Percentiles rank a stretch among this genome's conserved stretches.
Conservation (phyloP, 2,888 invertebrate genomes). For the Pediacus dermestoides region DNA sequence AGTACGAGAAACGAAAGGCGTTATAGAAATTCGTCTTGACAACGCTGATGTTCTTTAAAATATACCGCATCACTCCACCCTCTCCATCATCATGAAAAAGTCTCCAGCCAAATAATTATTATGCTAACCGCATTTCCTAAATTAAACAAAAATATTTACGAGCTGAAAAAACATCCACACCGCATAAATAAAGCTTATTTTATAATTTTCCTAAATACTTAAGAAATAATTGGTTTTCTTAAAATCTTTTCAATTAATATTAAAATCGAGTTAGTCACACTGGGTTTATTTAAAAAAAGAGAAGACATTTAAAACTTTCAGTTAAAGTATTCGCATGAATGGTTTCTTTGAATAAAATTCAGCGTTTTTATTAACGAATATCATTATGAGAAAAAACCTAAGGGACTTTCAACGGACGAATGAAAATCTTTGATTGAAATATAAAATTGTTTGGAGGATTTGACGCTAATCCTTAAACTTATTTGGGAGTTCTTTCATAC, state of each 20-base stretch:
- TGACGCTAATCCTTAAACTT: too few species aligned
- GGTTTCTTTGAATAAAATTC: conserved; percentile 13
- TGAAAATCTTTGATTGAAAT: not conserved
- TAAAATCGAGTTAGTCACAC: conserved; percentile 3
- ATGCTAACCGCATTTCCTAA: conserved; percentile 3
- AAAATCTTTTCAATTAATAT: conserved; percentile 5
- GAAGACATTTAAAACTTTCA: conserved; percentile 9
- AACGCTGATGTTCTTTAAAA: conserved; percentile 2
- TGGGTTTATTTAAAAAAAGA: conserved; percentile 2
- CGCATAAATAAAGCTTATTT: not conserved
- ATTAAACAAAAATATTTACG: conserved; percentile 7
- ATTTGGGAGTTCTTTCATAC: too few species aligned
- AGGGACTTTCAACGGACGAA: not conserved
- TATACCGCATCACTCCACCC: not conserved
- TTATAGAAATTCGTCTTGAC: conserved; percentile 6
- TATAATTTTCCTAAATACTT: not conserved
- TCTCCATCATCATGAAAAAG: not conserved
- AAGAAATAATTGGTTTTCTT: not conserved
- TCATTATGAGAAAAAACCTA: not conserved
- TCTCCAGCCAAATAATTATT: not conserved
- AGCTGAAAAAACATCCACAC: not conserved
- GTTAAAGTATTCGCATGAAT: conserved; percentile 12
- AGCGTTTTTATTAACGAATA: not conserved
- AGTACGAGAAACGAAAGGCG: conserved; percentile 10
- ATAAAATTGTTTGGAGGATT: too few species aligned